Percentiles rank a stretch among this genome's conserved stretches.
These are phyloP conservation scores for Sialia sialis DNA, from an alignment of 2,113 vertebrate genomes.

Conservation along the genomic window DNA sequence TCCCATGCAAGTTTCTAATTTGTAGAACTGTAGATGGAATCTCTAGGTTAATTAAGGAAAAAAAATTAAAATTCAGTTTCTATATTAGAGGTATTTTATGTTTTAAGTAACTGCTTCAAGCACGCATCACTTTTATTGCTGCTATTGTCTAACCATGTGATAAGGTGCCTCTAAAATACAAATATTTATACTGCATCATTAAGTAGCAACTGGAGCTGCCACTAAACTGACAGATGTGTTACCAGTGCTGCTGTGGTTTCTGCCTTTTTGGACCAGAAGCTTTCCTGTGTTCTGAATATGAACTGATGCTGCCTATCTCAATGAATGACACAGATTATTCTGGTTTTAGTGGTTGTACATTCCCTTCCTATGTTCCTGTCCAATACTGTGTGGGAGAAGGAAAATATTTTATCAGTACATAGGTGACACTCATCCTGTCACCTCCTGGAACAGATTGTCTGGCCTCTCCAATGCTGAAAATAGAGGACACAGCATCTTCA, in stretches of 20 bases:
- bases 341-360: not conserved
- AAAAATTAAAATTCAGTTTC: not conserved
- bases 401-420: not conserved
- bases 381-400: not conserved
- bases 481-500: not conserved
- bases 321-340: not conserved
- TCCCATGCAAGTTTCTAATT: not conserved
- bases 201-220: not conserved
- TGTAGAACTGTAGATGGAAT: not conserved
- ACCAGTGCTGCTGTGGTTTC: not conserved
- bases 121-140: not conserved
- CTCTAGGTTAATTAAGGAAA: not conserved
- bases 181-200: not conserved
- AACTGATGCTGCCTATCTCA: not conserved
- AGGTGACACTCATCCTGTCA: not conserved
- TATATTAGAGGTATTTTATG: not conserved
- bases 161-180: not conserved
- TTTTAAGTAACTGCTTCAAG: not conserved
- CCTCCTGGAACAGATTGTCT: not conserved
- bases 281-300: not conserved
- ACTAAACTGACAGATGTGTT: not conserved
- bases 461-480: not conserved
- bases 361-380: not conserved
- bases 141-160: not conserved
- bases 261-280: not conserved